These are phyloP conservation scores for Octodonta nipae DNA, from an alignment of 2,888 invertebrate genomes.

Conservation along the genomic window DNA sequence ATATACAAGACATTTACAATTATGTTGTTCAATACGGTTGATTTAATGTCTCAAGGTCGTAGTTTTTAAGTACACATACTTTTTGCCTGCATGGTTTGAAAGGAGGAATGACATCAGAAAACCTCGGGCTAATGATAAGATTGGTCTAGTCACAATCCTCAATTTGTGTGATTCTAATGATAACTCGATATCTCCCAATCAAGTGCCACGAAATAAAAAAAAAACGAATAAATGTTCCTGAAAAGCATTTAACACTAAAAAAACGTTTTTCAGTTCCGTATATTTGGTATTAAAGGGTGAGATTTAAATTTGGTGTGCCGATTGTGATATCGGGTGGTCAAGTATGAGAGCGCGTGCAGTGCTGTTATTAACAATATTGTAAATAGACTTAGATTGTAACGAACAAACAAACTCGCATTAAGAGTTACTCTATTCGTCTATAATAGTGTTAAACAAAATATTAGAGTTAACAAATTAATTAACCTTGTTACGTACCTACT, in stretches of 20 bases:
- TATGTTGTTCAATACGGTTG: too few species aligned
- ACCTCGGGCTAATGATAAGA: too few species aligned
- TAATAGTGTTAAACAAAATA: constrained; percentile 26
- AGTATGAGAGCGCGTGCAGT: too few species aligned
- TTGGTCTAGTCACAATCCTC: constrained; percentile 32
- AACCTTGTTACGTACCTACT: too few species aligned
- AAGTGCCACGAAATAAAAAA: constrained; percentile 31
- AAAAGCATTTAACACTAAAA: constrained; percentile 35
- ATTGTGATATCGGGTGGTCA: constrained; percentile 31
- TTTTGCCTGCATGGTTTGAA: constrained; percentile 25
- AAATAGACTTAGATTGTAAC: constrained; percentile 23
- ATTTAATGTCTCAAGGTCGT: constrained; percentile 18
- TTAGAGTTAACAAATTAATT: constrained; percentile 28
- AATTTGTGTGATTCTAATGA: constrained; percentile 19
- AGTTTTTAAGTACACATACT: constrained; percentile 6
- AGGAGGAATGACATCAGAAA: too few species aligned
- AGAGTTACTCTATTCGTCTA: constrained; percentile 29
- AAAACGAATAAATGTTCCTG: constrained; percentile 40
- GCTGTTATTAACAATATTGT: too few species aligned
- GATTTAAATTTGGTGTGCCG: constrained; percentile 30
- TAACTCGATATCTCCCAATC: constrained; percentile 36
- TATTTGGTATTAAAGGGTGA: constrained; percentile 37
- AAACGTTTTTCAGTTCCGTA: constrained; percentile 21
- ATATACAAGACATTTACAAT: too few species aligned
- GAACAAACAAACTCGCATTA: constrained; percentile 27